Conservation (phyloP, 2,888 invertebrate genomes). For the Yponomeuta sedellus region DNA sequence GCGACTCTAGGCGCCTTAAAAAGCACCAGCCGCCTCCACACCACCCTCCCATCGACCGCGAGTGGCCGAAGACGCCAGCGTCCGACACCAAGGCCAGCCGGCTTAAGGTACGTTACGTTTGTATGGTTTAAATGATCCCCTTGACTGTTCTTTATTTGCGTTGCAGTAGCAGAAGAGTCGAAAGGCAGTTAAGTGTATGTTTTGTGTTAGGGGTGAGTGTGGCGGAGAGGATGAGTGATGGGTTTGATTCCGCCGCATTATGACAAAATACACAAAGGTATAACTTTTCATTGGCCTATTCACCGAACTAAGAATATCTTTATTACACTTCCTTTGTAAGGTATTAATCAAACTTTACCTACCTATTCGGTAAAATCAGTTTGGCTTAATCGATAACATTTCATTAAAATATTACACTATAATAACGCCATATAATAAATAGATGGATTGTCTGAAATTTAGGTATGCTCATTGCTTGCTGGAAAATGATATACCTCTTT, state of each 20-base stretch:
- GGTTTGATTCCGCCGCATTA: neutral
- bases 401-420: too few relatives aligned
- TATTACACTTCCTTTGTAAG: neutral
- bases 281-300: neutral
- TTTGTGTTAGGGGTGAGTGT: neutral
- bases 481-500: too few relatives aligned
- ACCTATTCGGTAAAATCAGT: too few relatives aligned
- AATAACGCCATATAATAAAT: too few relatives aligned
- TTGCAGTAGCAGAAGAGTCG: neutral
- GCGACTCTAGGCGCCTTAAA: slow-evolving; percentile 16
- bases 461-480: too few relatives aligned
- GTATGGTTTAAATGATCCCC: slow-evolving; percentile 36
- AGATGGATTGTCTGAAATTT: too few relatives aligned
- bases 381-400: too few relatives aligned
- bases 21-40: slow-evolving; percentile 8
- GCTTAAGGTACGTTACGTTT: slow-evolving; percentile 39
- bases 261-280: neutral
- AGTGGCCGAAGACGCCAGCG: slow-evolving; percentile 54
- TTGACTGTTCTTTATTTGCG: slow-evolving; percentile 25
- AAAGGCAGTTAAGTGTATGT: neutral
- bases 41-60: slow-evolving; percentile 29
- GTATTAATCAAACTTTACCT: too few relatives aligned
- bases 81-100: slow-evolving; percentile 61
- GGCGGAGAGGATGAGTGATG: neutral
- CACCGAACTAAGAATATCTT: neutral